These are phyloP conservation scores for Donacobius atricapilla DNA, from an alignment of 2,113 vertebrate species.

Conservation along the genomic window DNA sequence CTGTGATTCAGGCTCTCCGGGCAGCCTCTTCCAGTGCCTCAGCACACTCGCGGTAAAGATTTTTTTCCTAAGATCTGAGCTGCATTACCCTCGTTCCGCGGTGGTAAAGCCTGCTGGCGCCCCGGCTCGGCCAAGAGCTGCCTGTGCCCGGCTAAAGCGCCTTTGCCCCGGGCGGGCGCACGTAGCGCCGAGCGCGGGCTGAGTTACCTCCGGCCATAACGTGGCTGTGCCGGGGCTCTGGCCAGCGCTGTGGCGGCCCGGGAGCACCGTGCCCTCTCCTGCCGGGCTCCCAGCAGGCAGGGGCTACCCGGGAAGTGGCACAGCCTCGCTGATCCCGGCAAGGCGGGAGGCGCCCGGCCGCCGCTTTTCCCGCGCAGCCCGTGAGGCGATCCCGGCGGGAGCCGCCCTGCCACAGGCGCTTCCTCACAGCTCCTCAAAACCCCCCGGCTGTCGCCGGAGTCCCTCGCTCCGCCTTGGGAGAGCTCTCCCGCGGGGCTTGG, in stretches of 20 bases:
- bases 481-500: neutral
- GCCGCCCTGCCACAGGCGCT: accelerated
- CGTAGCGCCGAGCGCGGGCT: neutral
- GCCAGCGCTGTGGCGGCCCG: neutral
- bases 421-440: accelerated
- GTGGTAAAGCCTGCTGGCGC: neutral
- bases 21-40: neutral
- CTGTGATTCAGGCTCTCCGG: neutral
- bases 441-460: accelerated
- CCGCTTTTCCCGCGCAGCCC: neutral
- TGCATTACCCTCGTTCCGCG: neutral
- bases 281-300: neutral
- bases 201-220: neutral
- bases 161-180: accelerated
- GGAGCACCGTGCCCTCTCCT: neutral
- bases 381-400: neutral
- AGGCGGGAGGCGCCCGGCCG: neutral
- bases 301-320: neutral
- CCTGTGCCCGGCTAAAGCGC: neutral
- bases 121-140: neutral
- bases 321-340: neutral
- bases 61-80: neutral
- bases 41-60: neutral
- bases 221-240: neutral
- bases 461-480: neutral